A percentile compares a stretch with the other conserved stretches of the same genome.
Conservation (phyloP, 2,888 invertebrate species). For the Parthenolecanium corni region DNA sequence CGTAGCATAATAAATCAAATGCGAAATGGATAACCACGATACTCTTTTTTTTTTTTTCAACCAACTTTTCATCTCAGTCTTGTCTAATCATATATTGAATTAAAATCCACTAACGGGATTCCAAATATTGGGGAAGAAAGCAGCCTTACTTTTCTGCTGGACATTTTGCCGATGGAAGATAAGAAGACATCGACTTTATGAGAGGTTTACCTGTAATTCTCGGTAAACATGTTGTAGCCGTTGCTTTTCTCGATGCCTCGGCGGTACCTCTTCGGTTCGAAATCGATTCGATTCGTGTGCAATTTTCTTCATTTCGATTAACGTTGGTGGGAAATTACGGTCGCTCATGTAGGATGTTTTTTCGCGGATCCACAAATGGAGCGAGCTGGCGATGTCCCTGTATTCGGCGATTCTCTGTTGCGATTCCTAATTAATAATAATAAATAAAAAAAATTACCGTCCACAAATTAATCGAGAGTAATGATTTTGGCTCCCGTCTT, state of each 20-base stretch:
- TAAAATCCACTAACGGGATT: no score
- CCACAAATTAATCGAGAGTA: not conserved
- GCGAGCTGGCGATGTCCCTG: constrained; percentile 71
- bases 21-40: no score
- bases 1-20: no score
- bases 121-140: no score
- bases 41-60: no score
- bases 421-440: constrained; percentile 46
- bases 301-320: constrained; percentile 91
- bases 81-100: no score
- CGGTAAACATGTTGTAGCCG: constrained; percentile 74
- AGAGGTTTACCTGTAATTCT: constrained; percentile 54
- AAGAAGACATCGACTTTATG: no score
- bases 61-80: no score
- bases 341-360: constrained; percentile 74
- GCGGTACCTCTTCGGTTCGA: constrained; percentile 87
- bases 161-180: no score
- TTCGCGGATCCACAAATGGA: constrained; percentile 86
- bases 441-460: not conserved
- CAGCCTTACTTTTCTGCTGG: no score
- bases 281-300: constrained; percentile 84
- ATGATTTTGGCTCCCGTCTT: not conserved
- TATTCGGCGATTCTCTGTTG: constrained; percentile 85
- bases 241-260: constrained; percentile 78
- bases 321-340: constrained; percentile 79